phyloP scores from a whole-genome alignment of 2,797 vertebrate species.

The Hemibagrus guttatus region DNA sequence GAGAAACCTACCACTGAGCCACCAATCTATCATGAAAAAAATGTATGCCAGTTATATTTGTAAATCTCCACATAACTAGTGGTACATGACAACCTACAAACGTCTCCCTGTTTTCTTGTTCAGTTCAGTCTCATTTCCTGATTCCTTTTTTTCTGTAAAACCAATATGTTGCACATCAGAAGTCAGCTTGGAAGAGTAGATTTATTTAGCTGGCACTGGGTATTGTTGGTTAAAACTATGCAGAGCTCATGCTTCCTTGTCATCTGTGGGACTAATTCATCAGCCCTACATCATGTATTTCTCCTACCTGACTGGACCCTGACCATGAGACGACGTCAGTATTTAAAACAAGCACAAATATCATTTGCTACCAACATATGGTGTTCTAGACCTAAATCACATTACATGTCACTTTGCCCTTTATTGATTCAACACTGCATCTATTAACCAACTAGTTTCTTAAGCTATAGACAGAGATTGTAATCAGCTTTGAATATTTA shows the following conservation, averaged over 20 bases:
- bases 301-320: neutral
- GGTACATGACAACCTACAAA: neutral
- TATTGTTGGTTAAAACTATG: neutral
- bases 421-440: neutral
- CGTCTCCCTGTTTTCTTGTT: neutral
- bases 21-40: too few species aligned
- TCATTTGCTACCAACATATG: neutral
- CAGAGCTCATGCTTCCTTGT: neutral
- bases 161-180: neutral
- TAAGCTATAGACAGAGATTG: neutral
- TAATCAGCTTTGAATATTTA: neutral
- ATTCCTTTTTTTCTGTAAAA: neutral
- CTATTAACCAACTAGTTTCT: neutral
- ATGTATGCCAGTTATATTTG: neutral
- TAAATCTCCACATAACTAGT: neutral
- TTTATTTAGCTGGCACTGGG: neutral
- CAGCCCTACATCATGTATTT: neutral
- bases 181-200: neutral
- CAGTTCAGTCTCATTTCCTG: too few species aligned
- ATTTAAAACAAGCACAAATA: constrained; percentile 5
- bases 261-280: constrained; percentile 8
- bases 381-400: neutral
- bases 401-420: too few species aligned
- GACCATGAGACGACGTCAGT: neutral
- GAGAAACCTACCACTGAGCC: too few species aligned